phyloP scores from a whole-genome alignment of 1,140 invertebrate genomes.

The Halesus radiatus region DNA sequence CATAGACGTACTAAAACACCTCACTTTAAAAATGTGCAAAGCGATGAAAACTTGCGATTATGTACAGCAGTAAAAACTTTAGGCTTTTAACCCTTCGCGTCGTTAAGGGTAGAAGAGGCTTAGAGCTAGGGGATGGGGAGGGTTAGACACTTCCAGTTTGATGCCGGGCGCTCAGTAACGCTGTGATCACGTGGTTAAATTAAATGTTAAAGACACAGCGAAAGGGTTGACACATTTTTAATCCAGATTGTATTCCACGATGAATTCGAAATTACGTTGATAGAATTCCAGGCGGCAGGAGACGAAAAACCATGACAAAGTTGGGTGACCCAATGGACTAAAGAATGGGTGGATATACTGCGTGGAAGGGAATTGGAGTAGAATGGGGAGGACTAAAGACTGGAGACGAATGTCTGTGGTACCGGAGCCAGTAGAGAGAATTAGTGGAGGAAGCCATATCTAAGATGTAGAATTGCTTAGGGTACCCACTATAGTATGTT shows the following conservation, averaged over 20 bases:
- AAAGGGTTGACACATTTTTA: slow-evolving; percentile 2
- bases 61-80: not conserved
- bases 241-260: not conserved
- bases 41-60: not conserved
- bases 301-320: too few species aligned
- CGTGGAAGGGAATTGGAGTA: too few species aligned
- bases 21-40: not conserved
- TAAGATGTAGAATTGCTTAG: too few species aligned
- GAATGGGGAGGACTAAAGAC: too few species aligned
- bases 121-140: not conserved
- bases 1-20: not conserved
- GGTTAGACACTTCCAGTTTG: not conserved
- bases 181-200: slow-evolving; percentile 4
- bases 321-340: too few species aligned
- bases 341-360: too few species aligned
- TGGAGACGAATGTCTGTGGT: too few species aligned
- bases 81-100: not conserved
- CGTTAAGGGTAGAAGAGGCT: not conserved
- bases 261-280: too few species aligned
- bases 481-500: too few species aligned
- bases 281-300: too few species aligned
- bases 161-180: not conserved
- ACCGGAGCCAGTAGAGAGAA: too few species aligned
- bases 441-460: too few species aligned
- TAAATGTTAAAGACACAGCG: not conserved